These are phyloP conservation scores for Cepaea nemoralis DNA, from an alignment of 1,140 invertebrate species.

Conservation along the genomic window DNA sequence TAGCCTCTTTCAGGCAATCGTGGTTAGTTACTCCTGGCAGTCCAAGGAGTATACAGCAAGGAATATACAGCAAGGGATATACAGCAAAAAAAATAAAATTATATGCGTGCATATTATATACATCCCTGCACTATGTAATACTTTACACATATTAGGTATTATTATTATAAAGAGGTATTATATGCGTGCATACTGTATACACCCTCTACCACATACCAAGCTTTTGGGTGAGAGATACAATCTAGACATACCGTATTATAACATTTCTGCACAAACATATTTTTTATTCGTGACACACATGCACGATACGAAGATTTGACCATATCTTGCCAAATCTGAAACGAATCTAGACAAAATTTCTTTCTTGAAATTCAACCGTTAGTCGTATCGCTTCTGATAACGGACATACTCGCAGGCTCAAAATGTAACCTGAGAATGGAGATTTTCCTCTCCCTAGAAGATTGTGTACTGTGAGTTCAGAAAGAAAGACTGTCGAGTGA, in stretches of 20 bases:
- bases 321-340: not conserved
- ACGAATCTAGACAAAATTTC: not conserved
- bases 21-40: no score
- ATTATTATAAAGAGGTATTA: no score
- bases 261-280: not conserved
- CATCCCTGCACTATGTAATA: no score
- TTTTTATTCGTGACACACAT: not conserved
- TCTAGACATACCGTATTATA: not conserved
- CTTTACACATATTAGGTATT: no score
- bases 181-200: no score
- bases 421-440: not conserved
- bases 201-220: no score
- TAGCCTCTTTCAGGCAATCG: no score
- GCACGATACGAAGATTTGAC: not conserved
- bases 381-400: not conserved
- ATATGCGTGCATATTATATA: no score
- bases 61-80: no score
- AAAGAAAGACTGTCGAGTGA: not conserved
- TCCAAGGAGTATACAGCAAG: no score
- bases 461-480: not conserved
- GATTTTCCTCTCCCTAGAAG: not conserved
- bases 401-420: not conserved
- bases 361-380: not conserved
- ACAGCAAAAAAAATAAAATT: no score
- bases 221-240: not conserved